Evolutionary conservation across 2,888 invertebrate species (phyloP).

Genomic region (Tenthredo amoena): DNA sequence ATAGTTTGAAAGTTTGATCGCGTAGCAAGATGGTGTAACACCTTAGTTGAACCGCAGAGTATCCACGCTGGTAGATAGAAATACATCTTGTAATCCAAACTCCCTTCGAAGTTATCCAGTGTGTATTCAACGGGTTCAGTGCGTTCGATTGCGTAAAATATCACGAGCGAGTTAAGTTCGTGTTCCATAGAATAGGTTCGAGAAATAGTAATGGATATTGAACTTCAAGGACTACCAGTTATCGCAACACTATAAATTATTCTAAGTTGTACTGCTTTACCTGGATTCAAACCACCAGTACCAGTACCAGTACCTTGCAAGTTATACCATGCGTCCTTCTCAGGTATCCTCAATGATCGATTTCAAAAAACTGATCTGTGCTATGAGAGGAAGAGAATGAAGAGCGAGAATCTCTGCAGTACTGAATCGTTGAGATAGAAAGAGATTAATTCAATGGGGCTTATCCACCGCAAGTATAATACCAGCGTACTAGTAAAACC

Average conservation of each 20-base stretch:
- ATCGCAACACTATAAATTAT: not conserved
- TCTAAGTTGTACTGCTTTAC: not conserved
- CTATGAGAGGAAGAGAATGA: not conserved
- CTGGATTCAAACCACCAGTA: not conserved
- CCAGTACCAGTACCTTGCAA: not conserved
- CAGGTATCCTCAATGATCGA: not conserved
- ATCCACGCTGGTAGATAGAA: not conserved
- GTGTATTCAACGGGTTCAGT: conserved; percentile 1
- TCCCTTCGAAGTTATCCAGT: not conserved
- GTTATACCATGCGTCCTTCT: not conserved
- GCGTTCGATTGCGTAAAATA: conserved; percentile 18
- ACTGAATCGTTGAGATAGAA: not conserved
- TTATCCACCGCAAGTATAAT: conserved; percentile 13
- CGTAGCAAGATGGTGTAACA: conserved; percentile 23
- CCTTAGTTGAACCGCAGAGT: conserved; percentile 2
- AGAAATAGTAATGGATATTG: not conserved
- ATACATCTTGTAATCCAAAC: not conserved
- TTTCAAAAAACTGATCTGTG: not conserved
- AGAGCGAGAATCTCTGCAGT: not conserved
- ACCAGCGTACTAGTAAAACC: not conserved
- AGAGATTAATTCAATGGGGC: conserved; percentile 7
- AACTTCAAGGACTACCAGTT: not conserved
- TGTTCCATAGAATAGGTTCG: not conserved
- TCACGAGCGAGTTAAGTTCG: not conserved
- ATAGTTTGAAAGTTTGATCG: conserved; percentile 34